phyloP scores from a whole-genome alignment of 1,140 invertebrate genomes.

The Drosophila lini region DNA sequence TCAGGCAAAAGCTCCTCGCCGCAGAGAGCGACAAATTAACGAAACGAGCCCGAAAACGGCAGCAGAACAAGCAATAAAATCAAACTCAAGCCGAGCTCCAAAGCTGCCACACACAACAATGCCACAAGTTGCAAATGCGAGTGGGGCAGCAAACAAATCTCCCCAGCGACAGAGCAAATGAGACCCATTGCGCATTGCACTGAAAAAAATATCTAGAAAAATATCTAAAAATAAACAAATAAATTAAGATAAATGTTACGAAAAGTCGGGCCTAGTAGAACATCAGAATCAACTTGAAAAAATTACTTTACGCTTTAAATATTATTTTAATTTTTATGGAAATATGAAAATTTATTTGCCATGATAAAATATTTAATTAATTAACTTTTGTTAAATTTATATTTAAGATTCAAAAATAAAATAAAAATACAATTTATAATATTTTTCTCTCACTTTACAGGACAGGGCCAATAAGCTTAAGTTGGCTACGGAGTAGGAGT shows the following conservation, averaged over 20 bases:
- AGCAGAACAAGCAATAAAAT: constrained; percentile 63
- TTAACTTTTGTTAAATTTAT: not conserved
- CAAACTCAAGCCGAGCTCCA: constrained; percentile 28
- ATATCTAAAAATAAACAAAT: no score
- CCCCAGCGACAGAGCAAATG: constrained; percentile 77
- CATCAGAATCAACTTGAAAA: no score
- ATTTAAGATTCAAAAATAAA: no score
- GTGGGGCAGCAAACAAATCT: constrained; percentile 61
- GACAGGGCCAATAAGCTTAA: constrained; percentile 23
- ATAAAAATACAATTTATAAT: no score
- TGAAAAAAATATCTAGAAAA: not conserved
- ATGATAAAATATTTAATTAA: not conserved
- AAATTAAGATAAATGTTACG: no score
- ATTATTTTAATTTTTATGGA: no score
- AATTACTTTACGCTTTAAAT: no score
- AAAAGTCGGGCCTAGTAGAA: no score
- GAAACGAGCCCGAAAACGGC: constrained; percentile 47
- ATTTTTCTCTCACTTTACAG: constrained; percentile 12
- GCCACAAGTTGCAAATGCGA: constrained; percentile 70
- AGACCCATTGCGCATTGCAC: constrained; percentile 56
- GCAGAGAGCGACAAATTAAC: constrained; percentile 63
- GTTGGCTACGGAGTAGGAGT: constrained; percentile 26
- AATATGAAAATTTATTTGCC: no score
- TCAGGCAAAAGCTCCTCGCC: constrained; percentile 44
- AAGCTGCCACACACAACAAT: constrained; percentile 31